A percentile compares a stretch with the other conserved stretches of the same genome.
phyloP scores from a whole-genome alignment of 2,113 vertebrate genomes.

The Nycticebus coucang region DNA sequence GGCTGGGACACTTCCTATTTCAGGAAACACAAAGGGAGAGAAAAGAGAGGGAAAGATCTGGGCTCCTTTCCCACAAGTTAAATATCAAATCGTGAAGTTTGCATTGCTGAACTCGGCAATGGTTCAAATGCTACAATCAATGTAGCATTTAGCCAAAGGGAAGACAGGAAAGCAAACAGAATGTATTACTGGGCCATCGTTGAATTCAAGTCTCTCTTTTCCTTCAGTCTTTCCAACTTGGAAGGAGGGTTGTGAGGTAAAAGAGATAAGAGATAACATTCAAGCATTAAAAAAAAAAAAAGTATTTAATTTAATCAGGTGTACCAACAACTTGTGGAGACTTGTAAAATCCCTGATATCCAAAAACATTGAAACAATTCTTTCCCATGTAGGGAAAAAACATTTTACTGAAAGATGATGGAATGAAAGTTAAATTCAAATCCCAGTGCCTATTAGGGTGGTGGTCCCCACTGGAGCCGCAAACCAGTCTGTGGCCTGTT shows the following conservation, averaged over 20 bases:
- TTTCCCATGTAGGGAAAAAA: neutral
- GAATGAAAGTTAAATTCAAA: slow-evolving; percentile 22
- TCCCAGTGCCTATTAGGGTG: neutral
- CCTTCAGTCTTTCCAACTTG: neutral
- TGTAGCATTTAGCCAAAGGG: slow-evolving; percentile 54
- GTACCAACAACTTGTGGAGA: neutral
- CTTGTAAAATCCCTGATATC: neutral
- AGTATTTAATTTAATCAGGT: neutral
- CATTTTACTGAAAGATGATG: slow-evolving; percentile 4
- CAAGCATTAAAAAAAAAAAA: neutral
- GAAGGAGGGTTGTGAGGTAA: neutral
- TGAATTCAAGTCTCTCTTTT: neutral
- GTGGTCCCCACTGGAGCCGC: no score
- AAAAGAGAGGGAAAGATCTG: slow-evolving; percentile 38
- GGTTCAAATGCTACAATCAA: slow-evolving; percentile 40
- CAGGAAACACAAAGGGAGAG: slow-evolving; percentile 28
- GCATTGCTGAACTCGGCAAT: slow-evolving; percentile 29
- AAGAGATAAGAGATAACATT: neutral
- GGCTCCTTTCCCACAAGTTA: slow-evolving; percentile 65
- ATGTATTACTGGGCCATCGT: neutral
- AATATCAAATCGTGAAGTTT: slow-evolving; percentile 65
- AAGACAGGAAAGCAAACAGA: slow-evolving; percentile 43
- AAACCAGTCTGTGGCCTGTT: no score
- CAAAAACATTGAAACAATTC: neutral
- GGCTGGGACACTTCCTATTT: slow-evolving; percentile 69